Evolutionary conservation across 2,797 vertebrate genomes (phyloP), one percentile per base, ranked within the genome.

Genomic region (Acanthis flammea): DNA sequence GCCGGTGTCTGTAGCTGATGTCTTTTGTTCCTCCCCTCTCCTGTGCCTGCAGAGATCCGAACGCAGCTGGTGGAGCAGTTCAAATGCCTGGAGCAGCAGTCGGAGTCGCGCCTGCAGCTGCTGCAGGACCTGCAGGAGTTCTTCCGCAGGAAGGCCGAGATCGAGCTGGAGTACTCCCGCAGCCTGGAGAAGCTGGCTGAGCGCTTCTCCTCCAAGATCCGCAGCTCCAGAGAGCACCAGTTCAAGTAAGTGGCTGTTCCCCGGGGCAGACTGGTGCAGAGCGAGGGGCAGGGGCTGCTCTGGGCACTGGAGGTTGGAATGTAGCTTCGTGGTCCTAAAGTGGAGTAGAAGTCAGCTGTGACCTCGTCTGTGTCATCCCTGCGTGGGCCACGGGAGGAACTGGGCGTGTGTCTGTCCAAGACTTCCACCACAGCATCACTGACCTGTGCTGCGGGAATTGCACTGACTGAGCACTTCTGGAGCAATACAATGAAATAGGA

Each of bases 41-140:
- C 92, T 97, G 77, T 93, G 66, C 90, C 60, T 19, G 23, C 98
- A 99, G 99, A 99, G 91, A 99, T 99, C 98, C 99, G 99, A 28
- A 98, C 98, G 47, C 99, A 99, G 98, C 98, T 99, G 98, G 98
- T 98, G 73, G 99, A 99, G 97, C 99, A 99, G 98, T 99, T 99
- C 97, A 99, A 99, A 94, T 99, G 99, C 96, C 98, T 99, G 98
- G 99, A 99, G 97, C 99, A 99, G 97, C 99, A 99, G 96, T 99
- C 99, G 0, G 99, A 99, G 97, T 99, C 99, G 1, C 98, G 99
- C 28, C 98, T 99, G 94, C 99, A 99, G 96, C 98, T 99, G 97
- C 98, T 99, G 77, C 99, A 99, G 97, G 99, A 99, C 97, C 98
- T 99, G 93, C 99, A 99, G 98, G 99, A 99, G 90, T 99, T 99